A percentile compares a stretch with the other conserved stretches of the same genome.
Evolutionary conservation across 2,797 vertebrate genomes (phyloP).

Genomic region (Dipus sagitta): DNA sequence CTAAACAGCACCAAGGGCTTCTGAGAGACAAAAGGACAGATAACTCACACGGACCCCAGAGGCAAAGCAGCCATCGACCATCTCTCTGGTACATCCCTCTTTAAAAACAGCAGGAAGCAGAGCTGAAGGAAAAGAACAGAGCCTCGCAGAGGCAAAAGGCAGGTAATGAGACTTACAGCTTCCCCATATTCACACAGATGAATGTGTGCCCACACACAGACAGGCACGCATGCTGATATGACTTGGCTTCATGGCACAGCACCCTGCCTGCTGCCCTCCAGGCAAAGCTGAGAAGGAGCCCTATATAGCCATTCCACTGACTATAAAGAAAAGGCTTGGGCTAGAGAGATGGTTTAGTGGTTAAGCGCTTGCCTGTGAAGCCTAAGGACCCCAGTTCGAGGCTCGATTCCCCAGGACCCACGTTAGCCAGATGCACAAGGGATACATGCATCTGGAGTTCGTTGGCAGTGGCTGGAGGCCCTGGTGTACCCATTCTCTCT

Average conservation of each 20-base stretch:
- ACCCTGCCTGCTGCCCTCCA: background rate
- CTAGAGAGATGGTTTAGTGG: no score
- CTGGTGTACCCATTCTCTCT: no score
- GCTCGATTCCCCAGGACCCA: no score
- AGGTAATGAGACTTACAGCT: background rate
- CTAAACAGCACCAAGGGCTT: background rate
- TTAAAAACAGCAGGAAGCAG: conserved; percentile 59
- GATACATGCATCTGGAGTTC: no score
- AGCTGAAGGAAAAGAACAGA: conserved; percentile 59
- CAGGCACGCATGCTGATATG: background rate
- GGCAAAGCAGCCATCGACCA: background rate
- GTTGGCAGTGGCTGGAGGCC: no score
- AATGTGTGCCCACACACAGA: background rate
- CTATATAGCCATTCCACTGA: background rate
- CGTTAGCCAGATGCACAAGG: no score
- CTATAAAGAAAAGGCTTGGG: background rate
- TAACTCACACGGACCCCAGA: conserved; percentile 70
- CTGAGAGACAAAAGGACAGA: background rate
- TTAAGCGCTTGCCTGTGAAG: no score
- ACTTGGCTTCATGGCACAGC: background rate
- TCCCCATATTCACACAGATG: background rate
- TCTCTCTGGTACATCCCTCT: conserved; percentile 52
- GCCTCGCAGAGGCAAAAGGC: conserved; percentile 37
- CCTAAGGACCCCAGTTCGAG: no score
- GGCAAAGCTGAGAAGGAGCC: background rate